Conservation (phyloP, 2,113 vertebrate species). For the Nerophis lumbriciformis region DNA sequence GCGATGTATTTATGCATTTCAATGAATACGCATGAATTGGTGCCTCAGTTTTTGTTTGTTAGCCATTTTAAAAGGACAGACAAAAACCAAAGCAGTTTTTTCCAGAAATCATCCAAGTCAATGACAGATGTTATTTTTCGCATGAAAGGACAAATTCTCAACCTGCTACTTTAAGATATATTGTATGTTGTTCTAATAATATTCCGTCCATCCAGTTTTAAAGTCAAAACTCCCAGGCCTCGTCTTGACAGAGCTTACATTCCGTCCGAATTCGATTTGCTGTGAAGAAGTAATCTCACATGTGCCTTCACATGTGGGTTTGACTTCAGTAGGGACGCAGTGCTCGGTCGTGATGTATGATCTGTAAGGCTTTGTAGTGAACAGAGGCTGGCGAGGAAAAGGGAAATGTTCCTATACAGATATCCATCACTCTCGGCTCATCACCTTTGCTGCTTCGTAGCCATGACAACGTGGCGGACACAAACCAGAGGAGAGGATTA, state of each 20-base stretch:
- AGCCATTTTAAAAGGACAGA: too few species aligned
- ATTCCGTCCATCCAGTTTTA: slow-evolving; percentile 13
- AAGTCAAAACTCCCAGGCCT: background rate
- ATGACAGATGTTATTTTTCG: background rate
- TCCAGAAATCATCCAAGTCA: background rate
- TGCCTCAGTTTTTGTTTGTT: too few species aligned
- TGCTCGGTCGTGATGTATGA: slow-evolving; percentile 61
- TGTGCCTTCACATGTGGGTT: slow-evolving; percentile 44
- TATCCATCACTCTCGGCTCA: slow-evolving; percentile 75
- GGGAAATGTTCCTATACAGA: slow-evolving; percentile 73
- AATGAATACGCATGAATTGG: too few species aligned
- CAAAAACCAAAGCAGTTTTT: too few species aligned
- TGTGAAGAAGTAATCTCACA: slow-evolving; percentile 10
- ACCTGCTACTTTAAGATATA: slow-evolving; percentile 36
- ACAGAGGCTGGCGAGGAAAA: slow-evolving; percentile 63
- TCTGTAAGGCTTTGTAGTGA: slow-evolving; percentile 66
- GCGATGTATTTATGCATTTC: too few species aligned
- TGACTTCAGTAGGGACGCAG: slow-evolving; percentile 9
- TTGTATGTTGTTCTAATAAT: slow-evolving; percentile 35
- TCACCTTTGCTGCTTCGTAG: slow-evolving; percentile 57
- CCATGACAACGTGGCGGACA: slow-evolving; percentile 62
- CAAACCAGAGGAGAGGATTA: slow-evolving; percentile 47
- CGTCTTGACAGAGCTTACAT: background rate
- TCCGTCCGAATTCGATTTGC: slow-evolving; percentile 33
- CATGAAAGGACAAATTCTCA: too few species aligned